Percentiles rank a stretch among this genome's conserved stretches.
These are phyloP conservation scores for Agrotis ipsilon DNA, from an alignment of 2,888 invertebrate genomes.

Conservation along the genomic window DNA sequence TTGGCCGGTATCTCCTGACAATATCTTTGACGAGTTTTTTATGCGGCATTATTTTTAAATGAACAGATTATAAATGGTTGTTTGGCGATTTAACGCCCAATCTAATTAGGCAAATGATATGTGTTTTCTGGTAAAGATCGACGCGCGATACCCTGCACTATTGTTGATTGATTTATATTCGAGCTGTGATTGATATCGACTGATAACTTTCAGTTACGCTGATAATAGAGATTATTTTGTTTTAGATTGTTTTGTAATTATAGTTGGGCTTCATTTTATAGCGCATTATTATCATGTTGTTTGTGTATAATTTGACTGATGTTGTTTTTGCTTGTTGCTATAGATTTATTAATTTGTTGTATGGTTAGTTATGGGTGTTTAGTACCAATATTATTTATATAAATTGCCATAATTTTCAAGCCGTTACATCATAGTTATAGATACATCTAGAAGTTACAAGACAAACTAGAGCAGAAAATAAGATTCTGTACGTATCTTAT, in stretches of 20 bases:
- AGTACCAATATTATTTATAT: no score
- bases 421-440: no score
- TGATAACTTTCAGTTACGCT: slow-evolving; percentile 49
- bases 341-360: slow-evolving; percentile 19
- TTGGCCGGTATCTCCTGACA: slow-evolving; percentile 88
- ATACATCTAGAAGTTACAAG: no score
- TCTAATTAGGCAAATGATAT: slow-evolving; percentile 91
- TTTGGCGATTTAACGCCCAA: slow-evolving; percentile 91
- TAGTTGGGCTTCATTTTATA: slow-evolving; percentile 38
- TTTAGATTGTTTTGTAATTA: slow-evolving; percentile 47
- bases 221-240: slow-evolving; percentile 37
- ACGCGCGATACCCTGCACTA: slow-evolving; percentile 77
- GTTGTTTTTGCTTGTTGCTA: neutral
- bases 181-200: slow-evolving; percentile 57
- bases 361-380: neutral
- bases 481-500: no score
- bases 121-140: slow-evolving; percentile 85
- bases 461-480: no score
- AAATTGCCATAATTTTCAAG: no score
- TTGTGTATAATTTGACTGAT: slow-evolving; percentile 18
- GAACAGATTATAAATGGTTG: slow-evolving; percentile 91
- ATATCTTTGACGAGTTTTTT: slow-evolving; percentile 91
- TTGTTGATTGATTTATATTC: slow-evolving; percentile 84
- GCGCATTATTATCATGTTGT: slow-evolving; percentile 16
- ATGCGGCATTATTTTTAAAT: slow-evolving; percentile 90